Evolutionary conservation across 1,140 invertebrate species (phyloP).

Genomic region (Agrilus planipennis): DNA sequence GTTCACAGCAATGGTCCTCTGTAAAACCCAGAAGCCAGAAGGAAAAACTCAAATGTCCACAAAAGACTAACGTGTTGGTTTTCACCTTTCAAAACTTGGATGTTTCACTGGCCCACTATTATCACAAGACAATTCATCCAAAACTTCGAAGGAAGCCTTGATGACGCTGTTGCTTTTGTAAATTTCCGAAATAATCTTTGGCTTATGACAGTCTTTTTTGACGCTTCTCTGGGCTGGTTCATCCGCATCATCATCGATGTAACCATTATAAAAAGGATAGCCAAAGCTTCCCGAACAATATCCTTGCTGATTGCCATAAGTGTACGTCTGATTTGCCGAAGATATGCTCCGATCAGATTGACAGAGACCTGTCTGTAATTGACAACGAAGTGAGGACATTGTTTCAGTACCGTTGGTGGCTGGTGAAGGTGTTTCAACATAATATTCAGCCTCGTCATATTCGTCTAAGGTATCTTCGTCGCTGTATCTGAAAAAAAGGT

Average conservation of each 20-base stretch:
- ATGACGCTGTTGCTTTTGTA: constrained; percentile 38
- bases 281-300: constrained; percentile 59
- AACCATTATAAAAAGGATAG: constrained; percentile 48
- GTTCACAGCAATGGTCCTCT: too few relatives aligned
- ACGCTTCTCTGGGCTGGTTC: constrained; percentile 32
- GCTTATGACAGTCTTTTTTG: constrained; percentile 44
- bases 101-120: too few relatives aligned
- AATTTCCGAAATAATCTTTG: constrained; percentile 52
- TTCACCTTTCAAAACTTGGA: too few relatives aligned
- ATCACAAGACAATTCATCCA: too few relatives aligned
- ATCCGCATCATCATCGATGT: constrained; percentile 37
- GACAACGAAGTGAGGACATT: constrained; percentile 12
- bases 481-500: constrained; percentile 34
- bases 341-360: constrained; percentile 64
- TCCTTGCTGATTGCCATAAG: constrained; percentile 63
- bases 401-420: constrained; percentile 10
- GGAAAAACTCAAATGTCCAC: too few relatives aligned
- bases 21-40: too few relatives aligned
- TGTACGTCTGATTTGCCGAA: constrained; percentile 55
- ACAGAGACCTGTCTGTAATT: constrained; percentile 53
- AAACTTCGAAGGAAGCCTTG: constrained; percentile 11
- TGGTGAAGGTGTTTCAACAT: constrained; percentile 29
- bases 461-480: constrained; percentile 32
- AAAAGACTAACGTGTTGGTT: too few relatives aligned
- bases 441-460: constrained; percentile 33